A percentile compares a stretch with the other conserved stretches of the same genome.
phyloP scores from a whole-genome alignment of 1,140 invertebrate species.

The Heterodera schachtii region DNA sequence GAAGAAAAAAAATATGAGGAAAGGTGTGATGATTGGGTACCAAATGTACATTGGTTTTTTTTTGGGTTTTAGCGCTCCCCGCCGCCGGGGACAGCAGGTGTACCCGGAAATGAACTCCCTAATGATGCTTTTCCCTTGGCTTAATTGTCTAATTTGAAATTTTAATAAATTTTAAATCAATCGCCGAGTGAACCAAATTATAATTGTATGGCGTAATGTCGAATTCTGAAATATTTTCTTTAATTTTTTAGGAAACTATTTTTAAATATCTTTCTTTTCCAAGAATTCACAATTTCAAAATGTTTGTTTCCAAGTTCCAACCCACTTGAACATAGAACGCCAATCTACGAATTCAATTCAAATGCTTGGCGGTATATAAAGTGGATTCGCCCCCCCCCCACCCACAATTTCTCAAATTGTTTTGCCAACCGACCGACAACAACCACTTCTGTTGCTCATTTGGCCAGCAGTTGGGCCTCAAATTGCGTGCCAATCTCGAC shows the following conservation, averaged over 20 bases:
- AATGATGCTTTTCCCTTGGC: too few relatives aligned
- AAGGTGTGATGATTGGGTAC: too few relatives aligned
- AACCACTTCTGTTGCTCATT: constrained; percentile 3
- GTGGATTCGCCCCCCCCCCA: too few relatives aligned
- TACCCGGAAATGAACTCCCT: background rate
- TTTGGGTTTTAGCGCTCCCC: background rate
- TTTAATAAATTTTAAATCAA: too few relatives aligned
- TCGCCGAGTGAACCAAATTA: too few relatives aligned
- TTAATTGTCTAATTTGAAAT: too few relatives aligned
- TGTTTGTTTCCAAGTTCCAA: too few relatives aligned
- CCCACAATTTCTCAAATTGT: background rate
- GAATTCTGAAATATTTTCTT: too few relatives aligned
- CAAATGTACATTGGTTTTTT: background rate
- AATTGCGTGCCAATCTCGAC: background rate
- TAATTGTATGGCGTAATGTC: too few relatives aligned
- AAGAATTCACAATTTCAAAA: background rate
- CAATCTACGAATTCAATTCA: background rate
- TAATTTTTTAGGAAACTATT: background rate
- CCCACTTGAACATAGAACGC: too few relatives aligned
- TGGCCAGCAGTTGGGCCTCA: background rate
- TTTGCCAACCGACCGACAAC: background rate
- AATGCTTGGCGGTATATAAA: background rate
- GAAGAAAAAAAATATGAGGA: background rate
- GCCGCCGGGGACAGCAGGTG: background rate
- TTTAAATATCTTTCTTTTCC: background rate